These are phyloP conservation scores for Mylabris sibirica DNA, from an alignment of 2,888 invertebrate species.

Conservation along the genomic window DNA sequence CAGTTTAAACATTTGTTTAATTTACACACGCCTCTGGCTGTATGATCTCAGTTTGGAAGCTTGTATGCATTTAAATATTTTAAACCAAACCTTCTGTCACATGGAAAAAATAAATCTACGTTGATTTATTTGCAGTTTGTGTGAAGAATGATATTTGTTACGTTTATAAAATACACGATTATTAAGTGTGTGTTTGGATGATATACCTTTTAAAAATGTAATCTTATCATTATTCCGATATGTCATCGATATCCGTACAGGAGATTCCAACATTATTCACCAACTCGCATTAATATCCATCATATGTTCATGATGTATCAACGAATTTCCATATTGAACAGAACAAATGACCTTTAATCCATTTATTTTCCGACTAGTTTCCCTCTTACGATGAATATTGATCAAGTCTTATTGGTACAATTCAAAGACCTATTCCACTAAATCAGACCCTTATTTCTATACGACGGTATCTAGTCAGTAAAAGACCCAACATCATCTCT, in stretches of 20 bases:
- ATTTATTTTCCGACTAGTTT: slow-evolving; percentile 38
- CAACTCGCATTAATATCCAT: slow-evolving; percentile 3
- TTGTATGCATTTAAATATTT: slow-evolving; percentile 11
- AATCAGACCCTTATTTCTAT: background rate
- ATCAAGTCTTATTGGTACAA: slow-evolving; percentile 41
- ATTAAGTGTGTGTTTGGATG: background rate
- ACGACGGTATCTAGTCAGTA: background rate
- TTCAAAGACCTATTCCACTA: slow-evolving; percentile 30
- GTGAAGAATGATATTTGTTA: background rate
- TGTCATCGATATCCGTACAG: background rate
- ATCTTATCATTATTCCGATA: background rate
- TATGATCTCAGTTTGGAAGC: slow-evolving; percentile 1
- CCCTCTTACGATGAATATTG: slow-evolving; percentile 46
- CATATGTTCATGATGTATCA: background rate
- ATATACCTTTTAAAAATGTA: background rate
- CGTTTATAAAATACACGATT: background rate
- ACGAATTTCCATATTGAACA: slow-evolving; percentile 7
- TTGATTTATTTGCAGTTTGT: slow-evolving; percentile 8
- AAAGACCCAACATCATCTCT: background rate
- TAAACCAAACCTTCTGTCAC: background rate
- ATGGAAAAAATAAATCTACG: background rate
- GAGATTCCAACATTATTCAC: background rate
- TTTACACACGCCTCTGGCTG: slow-evolving; percentile 11
- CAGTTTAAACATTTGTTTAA: slow-evolving; percentile 16
- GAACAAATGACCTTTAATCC: slow-evolving; percentile 46